Conservation (phyloP, 1,140 invertebrate species). For the Monomorium pharaonis region DNA sequence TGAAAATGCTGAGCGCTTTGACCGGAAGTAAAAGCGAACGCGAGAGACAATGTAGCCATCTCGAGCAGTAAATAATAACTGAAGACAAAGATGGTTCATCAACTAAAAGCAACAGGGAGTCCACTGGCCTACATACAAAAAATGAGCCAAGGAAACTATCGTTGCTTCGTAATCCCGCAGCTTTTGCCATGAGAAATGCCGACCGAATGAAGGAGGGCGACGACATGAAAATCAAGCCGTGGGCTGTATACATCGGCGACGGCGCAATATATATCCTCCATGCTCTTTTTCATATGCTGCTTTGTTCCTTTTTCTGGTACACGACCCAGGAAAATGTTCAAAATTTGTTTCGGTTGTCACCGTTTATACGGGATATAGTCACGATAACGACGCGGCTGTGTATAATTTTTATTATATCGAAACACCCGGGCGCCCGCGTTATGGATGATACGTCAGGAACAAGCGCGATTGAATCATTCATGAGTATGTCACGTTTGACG, state of each 20-base stretch:
- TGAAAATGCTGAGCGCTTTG: slow-evolving; percentile 7
- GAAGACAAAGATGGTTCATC: slow-evolving; percentile 69
- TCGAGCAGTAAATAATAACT: slow-evolving; percentile 40
- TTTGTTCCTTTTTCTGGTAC: background rate
- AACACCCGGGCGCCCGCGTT: slow-evolving; percentile 4
- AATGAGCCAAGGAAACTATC: slow-evolving; percentile 59
- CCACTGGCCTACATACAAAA: slow-evolving; percentile 71
- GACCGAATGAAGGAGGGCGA: slow-evolving; percentile 21
- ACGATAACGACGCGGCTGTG: slow-evolving; percentile 7
- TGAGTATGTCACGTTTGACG: slow-evolving; percentile 41
- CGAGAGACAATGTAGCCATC: slow-evolving; percentile 2
- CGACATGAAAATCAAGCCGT: slow-evolving; percentile 41
- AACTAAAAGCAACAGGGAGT: slow-evolving; percentile 76
- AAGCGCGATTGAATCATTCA: slow-evolving; percentile 53
- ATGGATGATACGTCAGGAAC: slow-evolving; percentile 44
- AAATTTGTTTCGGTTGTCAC: slow-evolving; percentile 37
- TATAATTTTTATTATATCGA: slow-evolving; percentile 54
- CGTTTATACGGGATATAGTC: background rate
- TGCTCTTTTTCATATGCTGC: background rate
- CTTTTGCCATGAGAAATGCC: slow-evolving; percentile 18
- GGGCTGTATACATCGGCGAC: background rate
- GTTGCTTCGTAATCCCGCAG: slow-evolving; percentile 45
- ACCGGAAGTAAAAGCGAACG: slow-evolving; percentile 8
- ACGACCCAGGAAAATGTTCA: background rate
- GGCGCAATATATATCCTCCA: background rate